Base-by-base conservation (phyloP, 2,888 invertebrate species). In the Xanthia icteritia region DNA sequence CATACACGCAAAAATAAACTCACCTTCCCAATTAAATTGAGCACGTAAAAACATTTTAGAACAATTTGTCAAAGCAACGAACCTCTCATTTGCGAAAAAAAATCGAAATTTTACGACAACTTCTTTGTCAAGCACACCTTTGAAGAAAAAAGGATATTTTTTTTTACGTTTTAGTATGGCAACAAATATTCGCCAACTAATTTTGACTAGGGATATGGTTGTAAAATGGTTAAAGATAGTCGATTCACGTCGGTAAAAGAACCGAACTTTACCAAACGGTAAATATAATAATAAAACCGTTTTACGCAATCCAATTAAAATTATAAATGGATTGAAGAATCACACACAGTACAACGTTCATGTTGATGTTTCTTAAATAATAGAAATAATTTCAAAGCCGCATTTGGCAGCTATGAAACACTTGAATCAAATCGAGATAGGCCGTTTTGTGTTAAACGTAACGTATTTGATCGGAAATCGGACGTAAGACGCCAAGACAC, bases 1-100 rank as follows among this genome's bases (percentile, higher is more conserved):
- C 78, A 79, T 69, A 80, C 77, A 79, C 84, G 85, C 78, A 83
- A 84, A 81, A 89, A 82, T 69, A 84, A 91, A 92, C 92, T 92
- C 91, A 92, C 92, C 90, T 88, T 67, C 74, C 56, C 77, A 73
- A 75, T 73, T 61, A 31, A 83, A 83, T 68, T 51, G 31, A 60
- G 67, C 76, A 81, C 81, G 70, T 31, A 63, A 60, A 66, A 69
- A 65, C 58, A 64, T 68, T 75, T 81, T 39, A 48, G 36, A 73
- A 74, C 9, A 76, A 61, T 48, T 39, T 66, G 15, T 74, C 65
- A 73, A 81, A 69, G 48, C 51, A 75, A 75, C 73, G 45, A 60
- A 74, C 66, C 36, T 63, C 48, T 73, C 15, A n/a, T 69, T 70
- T 73, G 31, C 42, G 39, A 72, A 39, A 75, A 67, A 60, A 27